Conservation (phyloP, 2,888 invertebrate species). For the Piscicola geometra region DNA sequence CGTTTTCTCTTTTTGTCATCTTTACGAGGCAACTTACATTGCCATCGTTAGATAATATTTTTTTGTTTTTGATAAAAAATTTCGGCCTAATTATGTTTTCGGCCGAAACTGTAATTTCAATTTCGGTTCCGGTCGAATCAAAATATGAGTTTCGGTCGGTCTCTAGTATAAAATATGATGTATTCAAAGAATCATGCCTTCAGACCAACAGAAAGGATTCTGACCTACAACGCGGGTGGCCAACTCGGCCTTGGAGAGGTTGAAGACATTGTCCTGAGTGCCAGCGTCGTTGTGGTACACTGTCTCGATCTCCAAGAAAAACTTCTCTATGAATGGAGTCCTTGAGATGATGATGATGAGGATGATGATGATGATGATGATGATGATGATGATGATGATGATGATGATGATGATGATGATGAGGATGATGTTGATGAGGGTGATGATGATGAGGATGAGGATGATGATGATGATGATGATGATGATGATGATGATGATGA, state of each 20-base stretch:
- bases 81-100: too few relatives aligned
- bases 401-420: constrained; percentile 4
- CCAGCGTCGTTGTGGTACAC: constrained; percentile 88
- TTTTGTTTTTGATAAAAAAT: too few relatives aligned
- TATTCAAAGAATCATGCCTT: too few relatives aligned
- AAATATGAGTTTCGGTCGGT: too few relatives aligned
- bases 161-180: too few relatives aligned
- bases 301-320: constrained; percentile 95
- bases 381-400: not conserved
- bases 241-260: constrained; percentile 78
- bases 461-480: not conserved
- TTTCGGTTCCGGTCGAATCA: too few relatives aligned
- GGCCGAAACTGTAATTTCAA: too few relatives aligned
- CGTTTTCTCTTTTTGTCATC: too few relatives aligned
- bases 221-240: constrained; percentile 78
- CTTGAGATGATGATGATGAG: not conserved
- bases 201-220: constrained; percentile 42
- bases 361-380: not conserved
- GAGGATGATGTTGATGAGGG: not conserved
- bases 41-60: too few relatives aligned
- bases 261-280: constrained; percentile 92
- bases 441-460: not conserved
- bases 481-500: not conserved
- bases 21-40: too few relatives aligned
- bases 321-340: constrained; percentile 90